Conservation (phyloP, 2,888 invertebrate species). For the Linnaemya tessellans region DNA sequence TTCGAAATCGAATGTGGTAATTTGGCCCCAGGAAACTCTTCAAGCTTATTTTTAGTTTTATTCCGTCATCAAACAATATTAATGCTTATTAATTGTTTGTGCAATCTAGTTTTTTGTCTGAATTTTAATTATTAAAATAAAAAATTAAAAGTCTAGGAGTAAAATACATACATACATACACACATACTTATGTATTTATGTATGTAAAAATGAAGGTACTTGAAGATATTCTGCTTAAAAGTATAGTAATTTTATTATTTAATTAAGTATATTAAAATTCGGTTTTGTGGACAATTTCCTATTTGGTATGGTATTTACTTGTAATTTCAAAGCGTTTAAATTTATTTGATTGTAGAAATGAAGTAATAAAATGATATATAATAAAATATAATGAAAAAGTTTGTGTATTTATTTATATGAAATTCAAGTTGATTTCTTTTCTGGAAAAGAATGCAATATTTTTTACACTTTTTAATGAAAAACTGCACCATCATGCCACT, state of each 20-base stretch:
- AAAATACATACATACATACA: neutral
- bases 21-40: conserved; percentile 22
- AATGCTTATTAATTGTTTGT: conserved; percentile 3
- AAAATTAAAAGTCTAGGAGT: neutral
- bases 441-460: too few relatives aligned
- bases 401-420: neutral
- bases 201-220: neutral
- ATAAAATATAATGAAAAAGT: conserved; percentile 2
- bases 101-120: conserved; percentile 6
- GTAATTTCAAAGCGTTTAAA: conserved; percentile 56
- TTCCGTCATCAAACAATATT: neutral
- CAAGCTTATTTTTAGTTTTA: conserved; percentile 9
- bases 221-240: neutral
- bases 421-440: too few relatives aligned
- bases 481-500: too few relatives aligned
- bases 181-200: too few relatives aligned
- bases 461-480: too few relatives aligned
- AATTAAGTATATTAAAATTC: conserved; percentile 26
- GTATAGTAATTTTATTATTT: conserved; percentile 3
- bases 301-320: conserved; percentile 46
- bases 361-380: conserved; percentile 49
- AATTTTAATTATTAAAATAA: conserved; percentile 11
- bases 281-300: conserved; percentile 30
- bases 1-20: too few relatives aligned
- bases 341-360: conserved; percentile 58